A percentile compares a stretch with the other conserved stretches of the same genome.
Evolutionary conservation across 1,140 invertebrate genomes (phyloP).

Genomic region (Andricus grossulariae): DNA sequence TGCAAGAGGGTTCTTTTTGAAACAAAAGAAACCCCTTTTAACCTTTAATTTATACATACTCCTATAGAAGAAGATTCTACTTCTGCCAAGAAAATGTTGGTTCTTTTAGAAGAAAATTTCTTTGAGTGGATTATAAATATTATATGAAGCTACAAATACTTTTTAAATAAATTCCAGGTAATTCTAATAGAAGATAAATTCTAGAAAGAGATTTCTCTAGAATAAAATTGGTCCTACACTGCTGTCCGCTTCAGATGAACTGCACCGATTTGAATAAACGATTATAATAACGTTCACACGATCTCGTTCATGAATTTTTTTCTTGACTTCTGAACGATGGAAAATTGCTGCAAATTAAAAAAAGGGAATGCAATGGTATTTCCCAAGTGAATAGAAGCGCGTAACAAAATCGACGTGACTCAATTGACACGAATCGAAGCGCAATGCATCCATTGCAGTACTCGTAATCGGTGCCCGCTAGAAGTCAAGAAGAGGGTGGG

Average conservation of each 20-base stretch:
- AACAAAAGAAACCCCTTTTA: too few relatives aligned
- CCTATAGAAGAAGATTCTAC: too few relatives aligned
- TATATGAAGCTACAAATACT: too few relatives aligned
- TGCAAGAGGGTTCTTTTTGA: too few relatives aligned
- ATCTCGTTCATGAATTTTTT: not conserved
- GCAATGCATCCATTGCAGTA: constrained; percentile 22
- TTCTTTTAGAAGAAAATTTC: too few relatives aligned
- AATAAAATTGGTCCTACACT: not conserved
- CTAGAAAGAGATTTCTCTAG: too few relatives aligned
- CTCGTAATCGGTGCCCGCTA: not conserved
- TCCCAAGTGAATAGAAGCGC: constrained; percentile 32
- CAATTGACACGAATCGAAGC: constrained; percentile 53
- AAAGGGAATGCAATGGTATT: constrained; percentile 31
- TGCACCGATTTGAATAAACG: not conserved
- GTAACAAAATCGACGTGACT: constrained; percentile 50
- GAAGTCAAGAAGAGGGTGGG: constrained; percentile 13
- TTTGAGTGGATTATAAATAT: too few relatives aligned
- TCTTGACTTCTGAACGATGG: not conserved
- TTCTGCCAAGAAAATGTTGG: too few relatives aligned
- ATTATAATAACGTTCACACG: not conserved
- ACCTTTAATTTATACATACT: too few relatives aligned
- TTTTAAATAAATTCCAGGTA: too few relatives aligned
- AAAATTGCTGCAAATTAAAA: constrained; percentile 12
- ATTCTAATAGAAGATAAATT: too few relatives aligned
- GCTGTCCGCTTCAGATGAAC: not conserved